Evolutionary conservation across 2,888 invertebrate species (phyloP), one percentile per base, ranked within the genome.

Genomic region (Cheilosia vernalis): DNA sequence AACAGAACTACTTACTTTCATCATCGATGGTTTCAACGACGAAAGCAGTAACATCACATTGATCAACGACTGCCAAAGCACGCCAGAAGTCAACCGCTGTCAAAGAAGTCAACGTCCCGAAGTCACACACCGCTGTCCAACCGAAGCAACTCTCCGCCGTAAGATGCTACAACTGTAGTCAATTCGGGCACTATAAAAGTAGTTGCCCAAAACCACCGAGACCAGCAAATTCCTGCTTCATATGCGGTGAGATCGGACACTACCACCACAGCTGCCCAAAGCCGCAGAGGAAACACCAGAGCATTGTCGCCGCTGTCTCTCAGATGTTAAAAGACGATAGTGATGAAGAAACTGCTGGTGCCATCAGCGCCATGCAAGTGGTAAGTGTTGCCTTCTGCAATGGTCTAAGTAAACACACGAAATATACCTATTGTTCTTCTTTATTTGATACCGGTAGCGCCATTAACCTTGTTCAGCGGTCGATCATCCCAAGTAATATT

Each of bases 401-500:
- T 24, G 19, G 24, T 21, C 30, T 15, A 15, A n/a, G 2, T 17
- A 15, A 17, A 47, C 5, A 33, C 19, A 51, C 19, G 4, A 7
- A 24, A 37, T 17, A 13, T 19, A 40, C n/a, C 1, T 33, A 51
- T 64, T 19, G 17, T 51, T 33, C 33, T 27, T 64, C 51, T 21
- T 13, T 64, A 7, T 64, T 64, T 49, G 64, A 64, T 47, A 64
- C 64, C 21, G 33, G 64, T 19, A 51, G 49, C 51, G 64, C 49
- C 6, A 64, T 64, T 64, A 64, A 19, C 21, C 6, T 49, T 9
- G 33, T 51, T 6, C 15, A 7, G n/a, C 9, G 6, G 17, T 61
- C 61, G 4, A 17, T 27, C 1, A 15, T 61, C 27, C 61, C 44
- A 61, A 40, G 21, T 5, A 24, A 24, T n/a, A 13, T 77, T 21